These are phyloP conservation scores for Rhea pennata DNA, from an alignment of 2,113 vertebrate species.

Conservation along the genomic window DNA sequence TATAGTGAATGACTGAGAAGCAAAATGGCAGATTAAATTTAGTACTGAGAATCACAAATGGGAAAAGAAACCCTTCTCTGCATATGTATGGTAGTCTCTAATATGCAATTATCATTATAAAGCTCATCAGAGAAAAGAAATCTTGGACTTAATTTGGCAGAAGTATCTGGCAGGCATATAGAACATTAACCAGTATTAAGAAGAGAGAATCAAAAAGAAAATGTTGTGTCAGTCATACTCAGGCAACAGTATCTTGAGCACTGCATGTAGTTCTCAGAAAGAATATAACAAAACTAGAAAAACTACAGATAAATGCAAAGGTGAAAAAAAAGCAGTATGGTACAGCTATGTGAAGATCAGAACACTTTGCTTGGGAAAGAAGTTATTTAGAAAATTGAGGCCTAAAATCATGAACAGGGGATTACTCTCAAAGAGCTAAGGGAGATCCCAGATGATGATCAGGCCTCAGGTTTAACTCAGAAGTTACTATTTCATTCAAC, in stretches of 20 bases:
- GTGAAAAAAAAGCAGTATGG: background rate
- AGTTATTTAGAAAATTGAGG: background rate
- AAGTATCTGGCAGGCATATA: background rate
- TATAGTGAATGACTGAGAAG: background rate
- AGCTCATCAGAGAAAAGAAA: background rate
- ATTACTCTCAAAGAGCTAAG: background rate
- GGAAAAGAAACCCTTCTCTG: background rate
- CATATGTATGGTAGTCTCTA: background rate
- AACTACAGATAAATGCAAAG: background rate
- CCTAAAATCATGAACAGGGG: background rate
- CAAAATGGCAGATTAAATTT: background rate
- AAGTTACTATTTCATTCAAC: background rate
- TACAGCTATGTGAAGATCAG: background rate
- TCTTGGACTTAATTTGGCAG: background rate
- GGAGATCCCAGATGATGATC: background rate
- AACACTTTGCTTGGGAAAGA: background rate
- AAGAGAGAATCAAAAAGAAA: background rate
- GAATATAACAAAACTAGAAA: background rate
- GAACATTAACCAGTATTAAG: background rate
- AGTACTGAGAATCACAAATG: background rate
- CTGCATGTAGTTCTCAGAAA: background rate
- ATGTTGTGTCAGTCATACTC: background rate
- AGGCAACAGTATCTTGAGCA: background rate
- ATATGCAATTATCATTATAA: background rate
- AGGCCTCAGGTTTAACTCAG: background rate